Evolutionary conservation across 2,888 invertebrate genomes (phyloP).

Genomic region (Synergus gifuensis): DNA sequence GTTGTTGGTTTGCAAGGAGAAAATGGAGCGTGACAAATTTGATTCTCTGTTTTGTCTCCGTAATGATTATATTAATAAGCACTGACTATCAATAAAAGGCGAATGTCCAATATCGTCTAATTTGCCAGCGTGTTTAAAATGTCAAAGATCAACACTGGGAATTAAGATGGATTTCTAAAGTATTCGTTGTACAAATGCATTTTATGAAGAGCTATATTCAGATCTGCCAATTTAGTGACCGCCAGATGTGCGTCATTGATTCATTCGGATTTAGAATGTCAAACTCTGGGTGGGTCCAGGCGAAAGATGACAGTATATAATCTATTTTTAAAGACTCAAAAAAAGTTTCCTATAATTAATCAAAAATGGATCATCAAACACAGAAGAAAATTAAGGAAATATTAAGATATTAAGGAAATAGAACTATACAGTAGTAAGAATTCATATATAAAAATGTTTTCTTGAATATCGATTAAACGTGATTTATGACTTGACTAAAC

Average conservation of each 20-base stretch:
- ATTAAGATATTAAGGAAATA: too few relatives aligned
- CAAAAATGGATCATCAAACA: too few relatives aligned
- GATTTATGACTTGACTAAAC: background rate
- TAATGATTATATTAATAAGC: constrained; percentile 34
- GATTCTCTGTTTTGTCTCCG: constrained; percentile 17
- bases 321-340: background rate
- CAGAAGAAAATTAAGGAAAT: background rate
- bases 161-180: constrained; percentile 27
- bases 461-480: background rate
- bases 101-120: constrained; percentile 35
- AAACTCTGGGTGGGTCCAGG: background rate
- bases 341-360: background rate
- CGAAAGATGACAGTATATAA: background rate
- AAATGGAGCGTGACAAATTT: constrained; percentile 40
- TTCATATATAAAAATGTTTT: background rate
- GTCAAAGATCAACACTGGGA: constrained; percentile 25
- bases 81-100: constrained; percentile 33
- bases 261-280: background rate
- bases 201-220: constrained; percentile 16
- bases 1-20: background rate
- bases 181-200: constrained; percentile 14
- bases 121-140: constrained; percentile 36
- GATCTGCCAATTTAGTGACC: constrained; percentile 5
- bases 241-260: background rate
- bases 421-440: too few relatives aligned